Conservation (phyloP, 2,113 vertebrate species). For the Dermatemys mawii region DNA sequence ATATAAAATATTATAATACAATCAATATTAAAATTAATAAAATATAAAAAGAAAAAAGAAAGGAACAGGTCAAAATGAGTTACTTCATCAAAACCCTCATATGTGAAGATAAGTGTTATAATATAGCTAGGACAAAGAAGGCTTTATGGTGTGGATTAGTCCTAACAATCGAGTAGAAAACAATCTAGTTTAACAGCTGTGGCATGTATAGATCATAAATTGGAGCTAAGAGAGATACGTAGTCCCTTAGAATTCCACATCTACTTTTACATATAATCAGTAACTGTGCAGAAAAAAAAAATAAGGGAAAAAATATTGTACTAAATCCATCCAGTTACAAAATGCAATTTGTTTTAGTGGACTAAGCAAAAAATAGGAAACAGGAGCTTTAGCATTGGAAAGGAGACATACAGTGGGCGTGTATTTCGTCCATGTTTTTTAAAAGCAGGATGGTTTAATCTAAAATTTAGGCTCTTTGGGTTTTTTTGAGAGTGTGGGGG, state of each 20-base stretch:
- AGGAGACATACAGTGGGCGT: too few relatives aligned
- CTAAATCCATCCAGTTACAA: not conserved
- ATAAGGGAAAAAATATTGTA: not conserved
- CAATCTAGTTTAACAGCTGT: not conserved
- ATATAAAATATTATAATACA: not conserved
- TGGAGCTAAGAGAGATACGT: not conserved
- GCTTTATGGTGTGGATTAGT: not conserved
- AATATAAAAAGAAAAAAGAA: not conserved
- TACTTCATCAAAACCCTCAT: not conserved
- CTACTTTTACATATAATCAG: not conserved
- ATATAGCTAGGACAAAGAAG: not conserved
- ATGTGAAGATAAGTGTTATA: not conserved
- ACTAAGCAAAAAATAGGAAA: not conserved
- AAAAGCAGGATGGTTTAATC: not conserved
- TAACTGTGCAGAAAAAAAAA: not conserved
- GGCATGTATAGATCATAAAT: not conserved
- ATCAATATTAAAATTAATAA: not conserved
- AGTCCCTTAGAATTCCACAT: not conserved
- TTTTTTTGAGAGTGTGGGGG: not conserved
- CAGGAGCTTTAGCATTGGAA: too few relatives aligned
- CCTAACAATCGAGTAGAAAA: not conserved
- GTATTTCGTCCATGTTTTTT: not conserved
- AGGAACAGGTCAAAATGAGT: conserved; percentile 1
- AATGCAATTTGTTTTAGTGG: not conserved
- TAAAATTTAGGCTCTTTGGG: not conserved